Evolutionary conservation across 2,113 vertebrate species (phyloP), one percentile per base, ranked within the genome.

Genomic region (Pomatostomus ruficeps): DNA sequence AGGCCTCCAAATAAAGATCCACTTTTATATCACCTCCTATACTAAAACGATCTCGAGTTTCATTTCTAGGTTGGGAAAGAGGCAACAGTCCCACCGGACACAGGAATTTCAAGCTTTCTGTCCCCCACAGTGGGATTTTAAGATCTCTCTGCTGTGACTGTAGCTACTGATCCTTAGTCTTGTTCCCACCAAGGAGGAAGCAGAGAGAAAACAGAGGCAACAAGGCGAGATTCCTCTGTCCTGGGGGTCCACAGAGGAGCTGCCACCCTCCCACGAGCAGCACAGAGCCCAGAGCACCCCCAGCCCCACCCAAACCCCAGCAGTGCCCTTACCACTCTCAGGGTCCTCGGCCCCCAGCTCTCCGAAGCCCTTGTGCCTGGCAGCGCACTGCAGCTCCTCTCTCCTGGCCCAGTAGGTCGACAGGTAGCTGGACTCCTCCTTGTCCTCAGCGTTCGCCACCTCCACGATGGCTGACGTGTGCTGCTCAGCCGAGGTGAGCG

Each of bases 401-500:
- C 42, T 89, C 21, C 2, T 49, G 49, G 42, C 55, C 97, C 97
- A 97, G 24, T 75, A 66, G 18, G 97, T 96, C 10, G 81, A 33
- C 45, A 97, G 66, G 42, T 97, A 97, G 57, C 96, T 97, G 1
- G 76, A 58, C 8, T 93, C 83, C 6, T 11, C 6, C 1, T 29
- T 31, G 26, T 19, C 24, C 7, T 38, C 68, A 0, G 52, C 3
- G 4, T 38, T 85, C 38, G 33, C 31, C 52, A 96, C 76, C 38
- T 70, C 76, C 75, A 97, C 94, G 1, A 94, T 0, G 11, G 76
- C 42, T 3, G 20, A 11, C 0, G 21, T 61, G 10, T 1, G 6
- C 1, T 20, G 25, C 11, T 51, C 2, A 20, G 3, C 0, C 0
- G 4, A 3, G 15, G 1, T 2, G 3, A 63, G 2, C 3, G 1